These are phyloP conservation scores for Choloepus hoffmanni DNA, from an alignment of 2,113 vertebrate genomes.

Conservation along the genomic window DNA sequence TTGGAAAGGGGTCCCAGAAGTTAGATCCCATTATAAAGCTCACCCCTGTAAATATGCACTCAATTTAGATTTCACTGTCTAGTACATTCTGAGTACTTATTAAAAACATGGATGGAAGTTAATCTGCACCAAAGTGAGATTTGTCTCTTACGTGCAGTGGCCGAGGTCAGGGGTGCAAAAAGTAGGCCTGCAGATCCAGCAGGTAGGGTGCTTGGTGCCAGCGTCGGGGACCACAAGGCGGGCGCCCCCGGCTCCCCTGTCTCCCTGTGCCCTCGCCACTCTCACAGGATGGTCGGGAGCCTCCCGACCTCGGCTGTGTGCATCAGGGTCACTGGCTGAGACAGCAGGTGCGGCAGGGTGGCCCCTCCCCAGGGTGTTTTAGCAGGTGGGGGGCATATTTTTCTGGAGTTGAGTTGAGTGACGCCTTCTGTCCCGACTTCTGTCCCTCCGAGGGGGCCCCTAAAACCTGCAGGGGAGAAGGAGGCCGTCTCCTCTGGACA, in stretches of 20 bases:
- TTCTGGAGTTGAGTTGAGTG: not conserved
- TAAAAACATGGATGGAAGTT: conserved; percentile 82
- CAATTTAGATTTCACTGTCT: conserved; percentile 81
- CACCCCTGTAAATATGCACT: conserved; percentile 80
- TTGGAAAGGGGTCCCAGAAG: conserved; percentile 29
- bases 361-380: not conserved
- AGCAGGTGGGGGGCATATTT: fast-evolving
- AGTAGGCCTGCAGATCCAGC: too few species aligned
- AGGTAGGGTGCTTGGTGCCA: fast-evolving
- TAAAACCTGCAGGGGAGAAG: not conserved
- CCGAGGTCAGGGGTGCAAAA: not conserved
- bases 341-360: not conserved
- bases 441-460: not conserved
- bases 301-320: not conserved
- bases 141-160: conserved; percentile 56
- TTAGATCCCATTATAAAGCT: conserved; percentile 82
- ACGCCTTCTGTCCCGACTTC: not conserved
- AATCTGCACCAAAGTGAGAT: conserved; percentile 81
- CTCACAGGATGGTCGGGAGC: not conserved
- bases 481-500: not conserved
- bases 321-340: not conserved
- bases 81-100: conserved; percentile 83
- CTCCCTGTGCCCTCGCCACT: too few species aligned
- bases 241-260: fast-evolving
- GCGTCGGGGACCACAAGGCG: fast-evolving